A percentile compares a stretch with the other conserved stretches of the same genome.
These are phyloP conservation scores for Catocala nupta DNA, from an alignment of 2,888 invertebrate genomes.

Conservation along the genomic window DNA sequence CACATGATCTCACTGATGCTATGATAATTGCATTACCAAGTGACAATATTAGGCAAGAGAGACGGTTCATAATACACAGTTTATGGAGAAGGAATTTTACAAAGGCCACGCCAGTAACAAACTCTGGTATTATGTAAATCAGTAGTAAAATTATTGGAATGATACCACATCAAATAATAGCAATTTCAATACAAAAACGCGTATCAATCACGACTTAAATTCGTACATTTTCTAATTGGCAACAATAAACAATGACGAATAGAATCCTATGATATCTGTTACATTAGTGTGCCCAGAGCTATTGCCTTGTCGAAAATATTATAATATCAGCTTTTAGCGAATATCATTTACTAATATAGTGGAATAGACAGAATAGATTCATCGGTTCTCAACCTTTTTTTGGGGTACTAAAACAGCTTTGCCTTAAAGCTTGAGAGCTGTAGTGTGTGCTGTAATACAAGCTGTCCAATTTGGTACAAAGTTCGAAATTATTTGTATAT, in stretches of 20 bases:
- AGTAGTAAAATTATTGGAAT: no score
- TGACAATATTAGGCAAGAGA: no score
- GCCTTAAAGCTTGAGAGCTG: no score
- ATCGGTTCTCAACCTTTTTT: conserved; percentile 9
- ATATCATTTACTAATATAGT: conserved; percentile 44
- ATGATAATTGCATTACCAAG: no score
- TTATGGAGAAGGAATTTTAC: no score
- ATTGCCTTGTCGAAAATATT: conserved; percentile 30
- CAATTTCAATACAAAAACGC: background rate
- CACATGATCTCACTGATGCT: no score
- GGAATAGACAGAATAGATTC: conserved; percentile 36
- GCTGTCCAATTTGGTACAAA: background rate
- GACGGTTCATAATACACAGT: no score
- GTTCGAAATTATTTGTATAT: no score
- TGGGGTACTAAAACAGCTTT: background rate
- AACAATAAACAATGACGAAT: conserved; percentile 21
- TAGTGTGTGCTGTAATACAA: no score
- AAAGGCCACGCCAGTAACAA: no score
- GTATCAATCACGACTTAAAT: conserved; percentile 34
- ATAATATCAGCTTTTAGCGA: conserved; percentile 42
- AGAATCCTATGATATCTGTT: conserved; percentile 12
- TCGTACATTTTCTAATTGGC: conserved; percentile 42
- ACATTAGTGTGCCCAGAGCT: conserved; percentile 20
- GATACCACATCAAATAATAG: background rate
- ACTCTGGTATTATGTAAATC: no score